Conservation (phyloP, 2,888 invertebrate species). For the Galerucella nymphaeae region DNA sequence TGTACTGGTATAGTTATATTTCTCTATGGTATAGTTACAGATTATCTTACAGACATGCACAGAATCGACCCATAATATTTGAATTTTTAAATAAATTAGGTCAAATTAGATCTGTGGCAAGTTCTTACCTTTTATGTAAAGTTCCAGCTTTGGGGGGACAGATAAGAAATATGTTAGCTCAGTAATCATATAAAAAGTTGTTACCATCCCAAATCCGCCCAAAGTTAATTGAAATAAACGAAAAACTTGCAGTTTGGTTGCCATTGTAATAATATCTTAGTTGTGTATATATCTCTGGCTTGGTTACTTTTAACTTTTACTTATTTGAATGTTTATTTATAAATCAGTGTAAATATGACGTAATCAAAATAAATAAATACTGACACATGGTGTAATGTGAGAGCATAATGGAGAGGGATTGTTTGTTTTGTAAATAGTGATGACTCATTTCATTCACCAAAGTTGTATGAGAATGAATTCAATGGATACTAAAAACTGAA, state of each 20-base stretch:
- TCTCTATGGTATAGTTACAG: no score
- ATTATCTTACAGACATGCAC: no score
- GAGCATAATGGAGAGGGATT: no score
- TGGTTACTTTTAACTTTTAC: no score
- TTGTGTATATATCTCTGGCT: no score
- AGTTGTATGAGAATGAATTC: no score
- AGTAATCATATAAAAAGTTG: constrained; percentile 68
- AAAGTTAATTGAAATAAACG: constrained; percentile 55
- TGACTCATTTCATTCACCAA: no score
- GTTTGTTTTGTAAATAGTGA: no score
- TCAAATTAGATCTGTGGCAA: constrained; percentile 33
- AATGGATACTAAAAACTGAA: no score
- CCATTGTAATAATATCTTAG: background rate
- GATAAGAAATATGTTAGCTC: constrained; percentile 70
- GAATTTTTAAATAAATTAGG: constrained; percentile 1
- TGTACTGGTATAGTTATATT: no score
- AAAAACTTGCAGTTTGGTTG: constrained; percentile 21
- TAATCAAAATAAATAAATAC: background rate
- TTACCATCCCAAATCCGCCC: constrained; percentile 64
- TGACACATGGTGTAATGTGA: background rate
- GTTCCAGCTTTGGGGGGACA: constrained; percentile 59
- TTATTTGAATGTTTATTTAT: background rate
- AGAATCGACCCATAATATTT: no score
- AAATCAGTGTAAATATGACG: background rate
- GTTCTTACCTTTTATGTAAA: constrained; percentile 24